A percentile compares a stretch with the other conserved stretches of the same genome.
Evolutionary conservation across 2,888 invertebrate species (phyloP).

Genomic region (Hetaerina titia): DNA sequence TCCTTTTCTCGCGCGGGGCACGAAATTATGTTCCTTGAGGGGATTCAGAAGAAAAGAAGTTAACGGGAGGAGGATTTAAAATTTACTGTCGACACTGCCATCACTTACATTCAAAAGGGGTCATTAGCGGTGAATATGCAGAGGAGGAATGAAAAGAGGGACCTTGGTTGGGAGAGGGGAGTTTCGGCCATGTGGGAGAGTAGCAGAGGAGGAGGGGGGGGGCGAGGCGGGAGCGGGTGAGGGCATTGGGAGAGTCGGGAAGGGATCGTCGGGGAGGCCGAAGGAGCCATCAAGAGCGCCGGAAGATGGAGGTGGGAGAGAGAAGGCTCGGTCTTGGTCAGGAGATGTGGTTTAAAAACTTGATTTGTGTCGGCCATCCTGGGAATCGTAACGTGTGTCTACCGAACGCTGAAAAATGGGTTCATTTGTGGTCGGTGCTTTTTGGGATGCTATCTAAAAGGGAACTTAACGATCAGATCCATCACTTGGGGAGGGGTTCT

Average conservation of each 20-base stretch:
- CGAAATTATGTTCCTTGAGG: constrained; percentile 39
- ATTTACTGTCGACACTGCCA: constrained; percentile 59
- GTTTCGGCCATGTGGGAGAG: neutral
- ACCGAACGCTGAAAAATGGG: constrained; percentile 49
- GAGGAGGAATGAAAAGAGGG: neutral
- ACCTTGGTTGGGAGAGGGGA: neutral
- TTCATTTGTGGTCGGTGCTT: constrained; percentile 58
- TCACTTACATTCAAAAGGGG: constrained; percentile 42
- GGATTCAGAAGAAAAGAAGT: neutral
- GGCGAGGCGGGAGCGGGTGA: neutral
- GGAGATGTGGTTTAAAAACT: constrained; percentile 44
- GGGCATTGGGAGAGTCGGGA: neutral
- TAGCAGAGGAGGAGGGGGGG: neutral
- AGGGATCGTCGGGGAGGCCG: neutral
- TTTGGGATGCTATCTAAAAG: constrained; percentile 42
- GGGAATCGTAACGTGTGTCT: constrained; percentile 45
- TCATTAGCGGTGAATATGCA: constrained; percentile 61
- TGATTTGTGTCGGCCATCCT: constrained; percentile 64
- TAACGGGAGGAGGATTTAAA: constrained; percentile 31
- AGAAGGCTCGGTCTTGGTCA: neutral
- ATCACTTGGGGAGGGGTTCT: neutral
- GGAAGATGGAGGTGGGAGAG: neutral
- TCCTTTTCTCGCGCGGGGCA: neutral
- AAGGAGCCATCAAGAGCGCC: neutral
- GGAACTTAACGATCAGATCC: constrained; percentile 62